Evolutionary conservation across 2,888 invertebrate genomes (phyloP), one percentile per base, ranked within the genome.

Genomic region (Lapara coniferarum): DNA sequence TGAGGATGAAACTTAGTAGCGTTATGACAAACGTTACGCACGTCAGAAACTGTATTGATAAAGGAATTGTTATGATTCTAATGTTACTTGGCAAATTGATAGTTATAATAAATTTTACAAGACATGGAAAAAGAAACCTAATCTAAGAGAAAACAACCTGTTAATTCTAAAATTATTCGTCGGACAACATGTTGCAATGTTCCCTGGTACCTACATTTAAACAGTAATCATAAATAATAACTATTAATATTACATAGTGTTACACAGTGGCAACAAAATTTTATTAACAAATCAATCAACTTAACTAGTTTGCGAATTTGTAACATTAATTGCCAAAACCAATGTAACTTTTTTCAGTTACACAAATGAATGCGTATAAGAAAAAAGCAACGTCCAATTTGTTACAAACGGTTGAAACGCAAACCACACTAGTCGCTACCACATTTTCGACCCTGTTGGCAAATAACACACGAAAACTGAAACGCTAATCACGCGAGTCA

Each of bases 1-100:
- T 69, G 68, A 63, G 46, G 59, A 68, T 68, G 63, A 63, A 49
- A 63, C 63, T 1, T 13, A 19, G 63, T 63, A 10, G 19, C 63
- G 19, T 63, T 63, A 63, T 63, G 63, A 19, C 13, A 13, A 63
- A 16, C 13, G 19, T 63, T 63, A 63, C 63, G 63, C 19, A 49
- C 49, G 12, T 63, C 12, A 19, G 63, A 49, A 63, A 59, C 12
- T 16, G 46, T 2, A 59, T 7, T 59, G 59, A 59, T 59, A 59
- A 59, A 37, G 37, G 2, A 2, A 25, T 37, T 37, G 7, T 2
- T 37, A 37, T 6, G 8, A 37, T 37, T 37, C 3, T 37, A 2
- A 7, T 37, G 8, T 37, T 37, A 37, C 37, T 37, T 37, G 8
- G 37, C 0, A 37, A 37, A 3, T 8, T 37, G 7, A 8, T 37